These are phyloP conservation scores for Atherinomorus stipes DNA, from an alignment of 2,113 vertebrate genomes.

Conservation along the genomic window DNA sequence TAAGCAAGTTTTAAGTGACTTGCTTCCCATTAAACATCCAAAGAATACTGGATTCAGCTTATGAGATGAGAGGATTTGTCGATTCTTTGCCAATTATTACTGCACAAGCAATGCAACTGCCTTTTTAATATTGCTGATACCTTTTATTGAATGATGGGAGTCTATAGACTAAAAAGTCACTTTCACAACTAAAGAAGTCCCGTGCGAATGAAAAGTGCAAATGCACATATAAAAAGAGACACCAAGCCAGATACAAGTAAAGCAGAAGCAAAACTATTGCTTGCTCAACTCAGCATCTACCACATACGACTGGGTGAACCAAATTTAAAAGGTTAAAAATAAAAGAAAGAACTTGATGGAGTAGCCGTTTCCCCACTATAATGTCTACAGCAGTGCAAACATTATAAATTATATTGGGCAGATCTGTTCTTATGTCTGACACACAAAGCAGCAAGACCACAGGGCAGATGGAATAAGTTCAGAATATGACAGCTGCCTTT, in stretches of 20 bases:
- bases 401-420: neutral
- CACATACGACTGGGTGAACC: neutral
- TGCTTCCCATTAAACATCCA: neutral
- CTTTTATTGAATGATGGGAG: too few relatives aligned
- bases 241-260: conserved; percentile 48
- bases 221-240: conserved; percentile 44
- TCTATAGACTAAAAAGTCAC: too few relatives aligned
- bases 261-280: conserved; percentile 80
- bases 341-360: neutral
- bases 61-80: neutral
- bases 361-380: neutral
- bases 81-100: too few relatives aligned
- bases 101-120: neutral
- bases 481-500: conserved; percentile 25
- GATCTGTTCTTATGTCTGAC: neutral
- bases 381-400: neutral
- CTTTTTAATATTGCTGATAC: neutral
- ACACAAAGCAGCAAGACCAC: neutral
- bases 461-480: conserved; percentile 5
- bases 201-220: conserved; percentile 14
- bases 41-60: neutral
- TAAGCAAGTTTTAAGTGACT: neutral
- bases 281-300: conserved; percentile 16
- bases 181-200: conserved; percentile 6
- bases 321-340: conserved; percentile 9